Evolutionary conservation across 2,113 vertebrate genomes (phyloP), one percentile per base, ranked within the genome.

Genomic region (Paralichthys olivaceus): DNA sequence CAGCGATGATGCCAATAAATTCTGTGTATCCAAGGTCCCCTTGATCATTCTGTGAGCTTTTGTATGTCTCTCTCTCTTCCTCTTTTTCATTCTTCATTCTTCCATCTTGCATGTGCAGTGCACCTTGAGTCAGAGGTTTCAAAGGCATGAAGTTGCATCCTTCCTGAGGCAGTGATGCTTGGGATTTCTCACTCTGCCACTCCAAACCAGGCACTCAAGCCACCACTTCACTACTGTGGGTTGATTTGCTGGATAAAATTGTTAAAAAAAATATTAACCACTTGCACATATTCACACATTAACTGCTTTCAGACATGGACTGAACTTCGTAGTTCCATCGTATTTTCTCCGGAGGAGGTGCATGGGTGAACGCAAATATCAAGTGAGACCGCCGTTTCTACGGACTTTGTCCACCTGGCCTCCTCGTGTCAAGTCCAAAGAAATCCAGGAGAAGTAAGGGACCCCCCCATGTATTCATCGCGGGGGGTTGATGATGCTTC

Each of bases 81-180:
- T 64, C 59, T 53, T 66, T 26, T 60, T 51, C 5, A 51, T 58
- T 26, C 53, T 60, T 51, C 5, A 51, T 58, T 26, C 53, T 15
- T 32, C 29, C 13, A 7, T 40, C 28, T 62, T 51, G 40, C 12
- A 14, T 58, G 66, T 11, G 13, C 23, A 60, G 19, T 37, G 37
- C 45, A 47, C 15, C 45, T 47, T 17, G 4, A 15, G 17, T 47
- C 45, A 22, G 28, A 73, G 23, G 37, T 62, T 29, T 20, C 7
- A 69, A 77, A 63, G 73, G 19, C 17, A 26, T 23, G 37, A 37
- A n/a, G 43, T 20, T 0, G 15, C 29, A 43, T 54, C 32, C 25
- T 29, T 61, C 25, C 54, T 19, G 45, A 47, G 45, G 4, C 45
- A 2, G 45, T 4, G 45, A 19, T 47, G 45, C 45, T 19, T 7